Evolutionary conservation across 2,888 invertebrate genomes (phyloP).

Genomic region (Hirtodrosophila alboralis): DNA sequence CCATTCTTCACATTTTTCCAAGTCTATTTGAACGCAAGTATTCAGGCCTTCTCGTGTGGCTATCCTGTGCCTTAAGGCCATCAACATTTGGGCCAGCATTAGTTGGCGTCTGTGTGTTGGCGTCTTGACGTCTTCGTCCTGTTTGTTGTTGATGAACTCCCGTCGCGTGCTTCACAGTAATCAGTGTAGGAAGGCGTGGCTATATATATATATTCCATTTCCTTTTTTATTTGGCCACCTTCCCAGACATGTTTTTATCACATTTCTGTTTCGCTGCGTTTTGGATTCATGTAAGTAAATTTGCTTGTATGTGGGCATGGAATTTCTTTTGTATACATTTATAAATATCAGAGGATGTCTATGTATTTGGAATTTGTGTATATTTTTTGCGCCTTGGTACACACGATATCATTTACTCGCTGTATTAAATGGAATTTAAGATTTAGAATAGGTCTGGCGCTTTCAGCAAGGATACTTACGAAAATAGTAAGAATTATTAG

Average conservation of each 20-base stretch:
- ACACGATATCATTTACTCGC: slow-evolving; percentile 58
- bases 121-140: slow-evolving; percentile 27
- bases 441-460: slow-evolving; percentile 1
- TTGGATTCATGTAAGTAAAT: slow-evolving; percentile 39
- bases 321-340: slow-evolving; percentile 13
- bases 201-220: slow-evolving; percentile 26
- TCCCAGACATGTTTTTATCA: slow-evolving; percentile 60
- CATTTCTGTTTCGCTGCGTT: slow-evolving; percentile 57
- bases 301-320: slow-evolving; percentile 11
- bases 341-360: slow-evolving; percentile 22
- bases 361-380: slow-evolving; percentile 42
- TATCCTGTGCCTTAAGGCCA: slow-evolving; percentile 46
- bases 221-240: slow-evolving; percentile 8
- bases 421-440: slow-evolving; percentile 14
- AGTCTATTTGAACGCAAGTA: neutral
- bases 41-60: slow-evolving; percentile 3
- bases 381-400: slow-evolving; percentile 33
- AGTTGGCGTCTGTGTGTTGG: slow-evolving; percentile 16
- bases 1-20: slow-evolving; percentile 1
- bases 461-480: too few species aligned
- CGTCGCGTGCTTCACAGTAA: slow-evolving; percentile 49
- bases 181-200: slow-evolving; percentile 60
- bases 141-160: slow-evolving; percentile 50
- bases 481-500: too few species aligned
- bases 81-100: slow-evolving; percentile 49